These are phyloP conservation scores for Leptoclinus maculatus DNA, from an alignment of 2,797 vertebrate genomes.

Conservation along the genomic window DNA sequence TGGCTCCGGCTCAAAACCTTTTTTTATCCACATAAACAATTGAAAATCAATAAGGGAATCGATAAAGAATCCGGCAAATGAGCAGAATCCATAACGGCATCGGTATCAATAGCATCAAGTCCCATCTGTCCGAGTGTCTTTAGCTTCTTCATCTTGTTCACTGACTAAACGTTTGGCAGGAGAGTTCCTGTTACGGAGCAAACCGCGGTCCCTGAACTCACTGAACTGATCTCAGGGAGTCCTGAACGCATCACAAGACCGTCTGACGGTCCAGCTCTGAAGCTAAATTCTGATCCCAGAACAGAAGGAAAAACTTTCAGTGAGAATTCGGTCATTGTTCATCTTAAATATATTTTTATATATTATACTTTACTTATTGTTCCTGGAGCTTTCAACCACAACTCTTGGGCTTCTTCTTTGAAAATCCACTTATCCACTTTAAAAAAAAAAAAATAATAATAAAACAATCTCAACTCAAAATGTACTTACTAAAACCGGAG, in stretches of 20 bases:
- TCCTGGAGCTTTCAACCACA: too few species aligned
- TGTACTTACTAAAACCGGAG: not conserved
- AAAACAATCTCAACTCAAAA: too few species aligned
- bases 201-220: slow-evolving; percentile 24
- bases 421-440: too few species aligned
- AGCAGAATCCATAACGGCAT: not conserved
- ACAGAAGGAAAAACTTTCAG: not conserved
- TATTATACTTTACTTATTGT: too few species aligned
- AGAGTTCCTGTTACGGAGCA: not conserved
- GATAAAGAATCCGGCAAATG: not conserved
- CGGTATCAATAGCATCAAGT: not conserved
- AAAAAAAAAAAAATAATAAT: too few species aligned
- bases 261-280: not conserved
- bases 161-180: not conserved
- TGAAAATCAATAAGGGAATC: not conserved
- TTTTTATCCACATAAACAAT: not conserved
- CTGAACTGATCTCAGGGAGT: slow-evolving; percentile 4
- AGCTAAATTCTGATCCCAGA: slow-evolving; percentile 14
- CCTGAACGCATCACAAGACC: not conserved
- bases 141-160: not conserved
- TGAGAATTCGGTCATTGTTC: not conserved
- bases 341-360: not conserved
- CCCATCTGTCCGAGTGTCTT: not conserved
- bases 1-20: not conserved
- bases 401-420: too few species aligned